phyloP scores from a whole-genome alignment of 1,140 invertebrate species.

The Drosophila leontia region DNA sequence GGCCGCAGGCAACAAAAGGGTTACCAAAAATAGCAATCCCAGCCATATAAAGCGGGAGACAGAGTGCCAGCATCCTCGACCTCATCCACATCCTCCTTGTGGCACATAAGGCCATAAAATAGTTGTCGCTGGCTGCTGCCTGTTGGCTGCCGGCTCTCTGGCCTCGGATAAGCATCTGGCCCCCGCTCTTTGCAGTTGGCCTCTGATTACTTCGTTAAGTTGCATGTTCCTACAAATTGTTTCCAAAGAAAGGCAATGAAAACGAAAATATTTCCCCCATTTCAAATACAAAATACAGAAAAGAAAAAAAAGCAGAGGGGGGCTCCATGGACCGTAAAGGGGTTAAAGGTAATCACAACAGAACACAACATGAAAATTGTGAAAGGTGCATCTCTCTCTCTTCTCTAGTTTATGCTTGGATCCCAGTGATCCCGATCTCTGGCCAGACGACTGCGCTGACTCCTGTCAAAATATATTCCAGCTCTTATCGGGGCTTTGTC shows the following conservation, averaged over 20 bases:
- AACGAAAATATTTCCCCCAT: slow-evolving; percentile 69
- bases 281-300: slow-evolving; percentile 7
- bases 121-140: slow-evolving; percentile 68
- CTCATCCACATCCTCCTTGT: slow-evolving; percentile 31
- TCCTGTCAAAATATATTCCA: slow-evolving; percentile 75
- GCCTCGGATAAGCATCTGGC: slow-evolving; percentile 74
- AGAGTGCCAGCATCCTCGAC: slow-evolving; percentile 26
- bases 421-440: slow-evolving; percentile 60
- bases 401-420: slow-evolving; percentile 55
- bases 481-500: slow-evolving; percentile 68
- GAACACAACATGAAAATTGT: slow-evolving; percentile 65
- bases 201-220: slow-evolving; percentile 80
- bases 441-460: slow-evolving; percentile 56
- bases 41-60: slow-evolving; percentile 60
- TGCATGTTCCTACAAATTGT: slow-evolving; percentile 81
- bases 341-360: slow-evolving; percentile 78
- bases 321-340: slow-evolving; percentile 34
- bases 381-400: slow-evolving; percentile 69
- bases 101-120: slow-evolving; percentile 78
- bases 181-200: slow-evolving; percentile 49
- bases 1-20: slow-evolving; percentile 58
- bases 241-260: slow-evolving; percentile 80
- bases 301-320: slow-evolving; percentile 18
- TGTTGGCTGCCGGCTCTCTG: slow-evolving; percentile 32
- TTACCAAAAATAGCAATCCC: slow-evolving; percentile 74